phyloP scores from a whole-genome alignment of 2,888 invertebrate genomes.

The Scrobipalpa costella region DNA sequence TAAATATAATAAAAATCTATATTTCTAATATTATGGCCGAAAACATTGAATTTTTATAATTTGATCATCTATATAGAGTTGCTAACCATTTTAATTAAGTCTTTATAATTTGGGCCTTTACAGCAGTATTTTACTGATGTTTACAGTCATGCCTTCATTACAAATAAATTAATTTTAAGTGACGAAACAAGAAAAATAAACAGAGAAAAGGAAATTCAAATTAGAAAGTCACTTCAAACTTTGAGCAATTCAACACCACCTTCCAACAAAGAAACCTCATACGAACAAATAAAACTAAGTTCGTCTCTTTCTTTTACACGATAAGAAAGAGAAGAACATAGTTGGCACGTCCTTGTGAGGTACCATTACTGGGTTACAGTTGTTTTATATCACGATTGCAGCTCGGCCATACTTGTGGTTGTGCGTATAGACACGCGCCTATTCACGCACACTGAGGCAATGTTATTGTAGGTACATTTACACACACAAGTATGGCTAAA shows the following conservation, averaged over 20 bases:
- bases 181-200: no score
- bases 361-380: not conserved
- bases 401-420: no score
- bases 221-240: not conserved
- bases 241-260: constrained; percentile 1
- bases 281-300: not conserved
- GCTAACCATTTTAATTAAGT: constrained; percentile 2
- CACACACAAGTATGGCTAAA: no score
- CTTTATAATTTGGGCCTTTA: constrained; percentile 1
- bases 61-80: not conserved
- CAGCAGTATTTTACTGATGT: not conserved
- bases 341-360: not conserved
- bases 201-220: not conserved
- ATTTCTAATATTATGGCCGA: constrained; percentile 44
- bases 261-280: not conserved
- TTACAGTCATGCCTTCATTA: not conserved
- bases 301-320: not conserved
- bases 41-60: constrained; percentile 4
- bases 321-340: not conserved
- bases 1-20: constrained; percentile 21
- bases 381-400: no score
- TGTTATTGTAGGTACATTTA: no score
- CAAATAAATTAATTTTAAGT: not conserved
- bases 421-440: no score
- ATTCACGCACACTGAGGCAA: no score